A percentile compares a stretch with the other conserved stretches of the same genome.
phyloP scores from a whole-genome alignment of 1,140 invertebrate species.

The Euborellia annulipes region DNA sequence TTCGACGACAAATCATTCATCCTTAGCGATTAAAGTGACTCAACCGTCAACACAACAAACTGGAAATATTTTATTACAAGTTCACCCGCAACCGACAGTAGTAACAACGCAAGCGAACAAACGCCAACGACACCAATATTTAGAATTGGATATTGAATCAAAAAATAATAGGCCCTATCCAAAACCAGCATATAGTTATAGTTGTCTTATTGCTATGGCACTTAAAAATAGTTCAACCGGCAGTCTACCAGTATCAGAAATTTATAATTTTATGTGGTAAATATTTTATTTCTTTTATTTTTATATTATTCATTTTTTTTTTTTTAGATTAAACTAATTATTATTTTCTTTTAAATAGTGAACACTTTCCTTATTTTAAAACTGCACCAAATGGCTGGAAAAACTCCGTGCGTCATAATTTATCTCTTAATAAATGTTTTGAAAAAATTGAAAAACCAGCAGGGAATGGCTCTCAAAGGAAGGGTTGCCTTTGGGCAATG shows the following conservation, averaged over 20 bases:
- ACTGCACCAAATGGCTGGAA: slow-evolving; percentile 96
- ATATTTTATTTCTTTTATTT: slow-evolving; percentile 21
- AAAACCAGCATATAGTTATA: slow-evolving; percentile 95
- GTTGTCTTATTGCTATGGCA: slow-evolving; percentile 93
- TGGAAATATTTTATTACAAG: slow-evolving; percentile 16
- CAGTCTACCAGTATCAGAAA: slow-evolving; percentile 91
- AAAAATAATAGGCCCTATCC: slow-evolving; percentile 54
- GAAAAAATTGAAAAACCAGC: slow-evolving; percentile 91
- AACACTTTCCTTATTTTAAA: slow-evolving; percentile 96
- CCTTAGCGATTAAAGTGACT: no score
- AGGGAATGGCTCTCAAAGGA: slow-evolving; percentile 62
- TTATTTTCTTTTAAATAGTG: slow-evolving; percentile 42
- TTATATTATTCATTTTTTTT: background rate
- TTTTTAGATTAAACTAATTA: background rate
- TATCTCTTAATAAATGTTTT: slow-evolving; percentile 94
- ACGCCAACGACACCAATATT: slow-evolving; percentile 6
- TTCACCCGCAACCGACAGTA: slow-evolving; percentile 27
- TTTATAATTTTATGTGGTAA: slow-evolving; percentile 97
- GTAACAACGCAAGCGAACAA: slow-evolving; percentile 16
- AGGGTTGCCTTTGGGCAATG: slow-evolving; percentile 91
- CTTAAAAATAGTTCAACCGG: slow-evolving; percentile 89
- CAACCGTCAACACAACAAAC: no score
- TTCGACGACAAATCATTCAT: no score
- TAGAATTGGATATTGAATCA: slow-evolving; percentile 28
- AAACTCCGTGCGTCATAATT: slow-evolving; percentile 90